phyloP scores from a whole-genome alignment of 2,888 invertebrate species.

The Eristalis pertinax region DNA sequence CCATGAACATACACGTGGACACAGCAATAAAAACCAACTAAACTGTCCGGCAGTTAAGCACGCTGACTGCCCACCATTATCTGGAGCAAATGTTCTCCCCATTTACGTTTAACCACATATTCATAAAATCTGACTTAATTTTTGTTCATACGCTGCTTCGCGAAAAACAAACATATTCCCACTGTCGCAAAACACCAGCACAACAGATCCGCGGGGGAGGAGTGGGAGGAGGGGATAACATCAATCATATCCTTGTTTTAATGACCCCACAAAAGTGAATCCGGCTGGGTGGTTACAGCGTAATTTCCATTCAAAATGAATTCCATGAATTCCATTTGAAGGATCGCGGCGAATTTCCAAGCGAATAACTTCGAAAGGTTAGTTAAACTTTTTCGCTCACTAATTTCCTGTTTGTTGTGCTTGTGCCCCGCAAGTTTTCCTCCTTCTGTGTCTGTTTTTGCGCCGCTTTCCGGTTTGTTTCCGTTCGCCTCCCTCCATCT shows the following conservation, averaged over 20 bases:
- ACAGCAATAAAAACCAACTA: no score
- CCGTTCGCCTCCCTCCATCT: background rate
- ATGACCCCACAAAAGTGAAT: background rate
- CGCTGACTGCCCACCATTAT: no score
- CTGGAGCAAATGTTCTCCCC: no score
- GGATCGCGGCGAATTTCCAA: constrained; percentile 20
- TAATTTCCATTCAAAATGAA: background rate
- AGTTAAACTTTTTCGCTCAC: constrained; percentile 27
- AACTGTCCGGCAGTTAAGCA: no score
- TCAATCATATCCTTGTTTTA: background rate
- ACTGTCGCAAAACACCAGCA: background rate
- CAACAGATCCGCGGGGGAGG: background rate
- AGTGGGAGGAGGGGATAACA: no score
- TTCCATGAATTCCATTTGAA: background rate
- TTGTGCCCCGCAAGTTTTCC: background rate
- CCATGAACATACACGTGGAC: no score
- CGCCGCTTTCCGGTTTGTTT: background rate
- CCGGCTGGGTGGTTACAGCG: background rate
- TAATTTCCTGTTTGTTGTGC: constrained; percentile 22
- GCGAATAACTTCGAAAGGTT: constrained; percentile 24
- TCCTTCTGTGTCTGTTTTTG: background rate
- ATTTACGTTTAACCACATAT: no score
- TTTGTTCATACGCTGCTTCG: no score
- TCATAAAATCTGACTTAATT: no score
- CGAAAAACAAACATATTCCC: background rate